Conservation (phyloP, 1,140 invertebrate species). For the Teleopsis dalmanni region DNA sequence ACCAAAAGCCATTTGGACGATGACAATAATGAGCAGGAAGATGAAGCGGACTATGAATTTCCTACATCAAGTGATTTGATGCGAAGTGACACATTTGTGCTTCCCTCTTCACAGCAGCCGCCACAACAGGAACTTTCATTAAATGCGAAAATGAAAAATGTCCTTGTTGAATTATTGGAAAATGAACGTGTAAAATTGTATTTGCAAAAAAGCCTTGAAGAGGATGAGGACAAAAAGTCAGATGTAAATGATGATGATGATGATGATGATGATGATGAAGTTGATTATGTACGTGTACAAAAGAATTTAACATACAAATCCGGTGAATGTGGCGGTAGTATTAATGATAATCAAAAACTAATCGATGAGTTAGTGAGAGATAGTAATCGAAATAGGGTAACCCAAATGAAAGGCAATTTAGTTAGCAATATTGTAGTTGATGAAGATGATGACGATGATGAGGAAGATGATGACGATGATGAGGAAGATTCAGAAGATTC, state of each 20-base stretch:
- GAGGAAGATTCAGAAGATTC: constrained; percentile 17
- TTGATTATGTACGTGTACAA: constrained; percentile 25
- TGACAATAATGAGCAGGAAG: constrained; percentile 7
- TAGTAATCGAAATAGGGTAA: constrained; percentile 37
- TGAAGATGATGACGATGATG: constrained; percentile 14
- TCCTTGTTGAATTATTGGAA: constrained; percentile 41
- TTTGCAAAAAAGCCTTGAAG: constrained; percentile 43
- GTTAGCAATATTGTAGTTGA: too few species aligned
- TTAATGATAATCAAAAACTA: constrained; percentile 35
- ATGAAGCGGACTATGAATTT: constrained; percentile 7
- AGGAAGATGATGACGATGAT: constrained; percentile 30
- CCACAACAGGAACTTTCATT: constrained; percentile 33
- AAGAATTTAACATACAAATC: not conserved
- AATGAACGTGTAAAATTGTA: constrained; percentile 44
- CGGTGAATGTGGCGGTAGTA: not conserved
- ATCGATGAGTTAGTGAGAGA: constrained; percentile 35
- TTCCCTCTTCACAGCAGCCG: constrained; percentile 13
- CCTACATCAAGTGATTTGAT: constrained; percentile 15
- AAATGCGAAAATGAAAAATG: constrained; percentile 46
- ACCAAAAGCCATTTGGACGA: too few species aligned
- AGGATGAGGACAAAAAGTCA: constrained; percentile 20
- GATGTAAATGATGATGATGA: constrained; percentile 26
- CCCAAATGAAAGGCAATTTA: constrained; percentile 26
- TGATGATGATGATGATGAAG: constrained; percentile 33
- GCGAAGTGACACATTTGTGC: constrained; percentile 38